phyloP scores from a whole-genome alignment of 92 coral and sea anemone species.

The Bergia puertoricense region DNA sequence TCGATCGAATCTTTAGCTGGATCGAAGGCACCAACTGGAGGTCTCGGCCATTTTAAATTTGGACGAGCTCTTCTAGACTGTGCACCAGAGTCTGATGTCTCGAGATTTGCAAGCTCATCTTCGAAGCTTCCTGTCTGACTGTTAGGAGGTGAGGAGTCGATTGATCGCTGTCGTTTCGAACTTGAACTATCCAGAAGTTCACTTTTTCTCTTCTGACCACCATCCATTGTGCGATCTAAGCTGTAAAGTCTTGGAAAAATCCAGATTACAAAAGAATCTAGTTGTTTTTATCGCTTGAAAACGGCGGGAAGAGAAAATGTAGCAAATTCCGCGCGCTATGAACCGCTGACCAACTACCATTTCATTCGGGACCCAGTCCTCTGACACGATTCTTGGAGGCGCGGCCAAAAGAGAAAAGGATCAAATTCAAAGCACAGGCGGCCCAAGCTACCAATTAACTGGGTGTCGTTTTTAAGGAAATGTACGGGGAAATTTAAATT shows the following conservation, averaged over 20 bases:
- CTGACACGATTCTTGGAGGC: neutral
- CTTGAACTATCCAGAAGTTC: slow-evolving; percentile 50
- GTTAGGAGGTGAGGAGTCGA: slow-evolving; percentile 44
- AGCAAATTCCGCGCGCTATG: neutral
- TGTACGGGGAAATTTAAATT: too few relatives aligned
- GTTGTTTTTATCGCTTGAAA: neutral
- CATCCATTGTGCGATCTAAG: slow-evolving; percentile 53
- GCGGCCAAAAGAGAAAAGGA: neutral
- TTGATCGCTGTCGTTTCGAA: slow-evolving; percentile 79
- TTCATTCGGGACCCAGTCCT: neutral
- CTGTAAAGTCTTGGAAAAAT: neutral
- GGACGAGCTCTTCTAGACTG: slow-evolving; percentile 38
- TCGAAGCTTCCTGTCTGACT: slow-evolving; percentile 82
- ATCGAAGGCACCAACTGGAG: slow-evolving; percentile 68
- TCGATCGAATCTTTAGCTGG: slow-evolving; percentile 69
- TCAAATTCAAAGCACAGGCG: too few relatives aligned
- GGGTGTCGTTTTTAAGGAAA: too few relatives aligned
- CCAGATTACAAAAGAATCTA: neutral
- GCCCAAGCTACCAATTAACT: too few relatives aligned
- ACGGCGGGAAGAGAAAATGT: slow-evolving; percentile 32
- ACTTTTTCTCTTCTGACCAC: slow-evolving; percentile 75
- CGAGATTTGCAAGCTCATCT: slow-evolving; percentile 78
- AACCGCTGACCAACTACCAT: slow-evolving; percentile 20
- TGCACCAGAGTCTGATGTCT: slow-evolving; percentile 7
- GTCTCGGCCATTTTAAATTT: slow-evolving; percentile 77